These are phyloP conservation scores for Scolopax rusticola DNA, from an alignment of 2,797 vertebrate genomes.

Conservation along the genomic window DNA sequence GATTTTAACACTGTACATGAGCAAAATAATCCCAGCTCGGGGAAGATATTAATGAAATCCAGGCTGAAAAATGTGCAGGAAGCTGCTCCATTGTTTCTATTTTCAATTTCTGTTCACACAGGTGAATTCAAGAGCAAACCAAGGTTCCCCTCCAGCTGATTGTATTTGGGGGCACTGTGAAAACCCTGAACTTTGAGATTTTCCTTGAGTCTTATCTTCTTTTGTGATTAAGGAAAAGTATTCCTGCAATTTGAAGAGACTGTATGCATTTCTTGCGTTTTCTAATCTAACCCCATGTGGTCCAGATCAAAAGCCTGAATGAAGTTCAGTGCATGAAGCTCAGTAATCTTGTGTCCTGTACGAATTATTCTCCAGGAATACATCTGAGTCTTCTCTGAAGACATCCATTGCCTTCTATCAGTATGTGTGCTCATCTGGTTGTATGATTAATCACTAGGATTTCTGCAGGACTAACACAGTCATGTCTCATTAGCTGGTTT, in stretches of 20 bases:
- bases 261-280: background rate
- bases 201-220: conserved; percentile 27
- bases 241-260: background rate
- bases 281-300: background rate
- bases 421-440: background rate
- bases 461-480: background rate
- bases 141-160: conserved; percentile 32
- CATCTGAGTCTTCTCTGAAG: background rate
- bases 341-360: background rate
- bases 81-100: conserved; percentile 12
- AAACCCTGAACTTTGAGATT: conserved; percentile 2
- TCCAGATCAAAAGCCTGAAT: conserved; percentile 3
- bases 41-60: conserved; percentile 59
- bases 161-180: conserved; percentile 20
- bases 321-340: background rate
- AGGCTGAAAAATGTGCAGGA: conserved; percentile 25
- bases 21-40: conserved; percentile 31
- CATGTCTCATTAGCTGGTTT: conserved; percentile 19
- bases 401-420: background rate
- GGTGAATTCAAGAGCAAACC: conserved; percentile 55
- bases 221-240: background rate
- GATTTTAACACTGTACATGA: background rate
- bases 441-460: background rate
- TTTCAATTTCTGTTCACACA: conserved; percentile 31
- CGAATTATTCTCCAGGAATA: background rate